Percentiles rank a stretch among this genome's conserved stretches.
Evolutionary conservation across 2,113 vertebrate genomes (phyloP).

Genomic region (Castor canadensis): DNA sequence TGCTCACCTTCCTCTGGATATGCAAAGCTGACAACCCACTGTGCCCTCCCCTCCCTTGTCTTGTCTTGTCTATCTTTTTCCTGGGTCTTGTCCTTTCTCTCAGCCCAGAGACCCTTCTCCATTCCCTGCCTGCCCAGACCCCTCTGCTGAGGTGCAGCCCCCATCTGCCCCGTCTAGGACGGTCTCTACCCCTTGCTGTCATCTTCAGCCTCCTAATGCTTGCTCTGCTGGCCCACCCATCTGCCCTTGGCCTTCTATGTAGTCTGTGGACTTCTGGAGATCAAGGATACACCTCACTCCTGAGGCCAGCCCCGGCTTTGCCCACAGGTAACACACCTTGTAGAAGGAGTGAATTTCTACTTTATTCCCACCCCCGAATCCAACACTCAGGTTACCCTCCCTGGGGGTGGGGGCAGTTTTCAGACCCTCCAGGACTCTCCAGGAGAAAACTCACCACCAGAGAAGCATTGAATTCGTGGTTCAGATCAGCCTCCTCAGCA

Average conservation of each 20-base stretch:
- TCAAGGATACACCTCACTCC: background rate
- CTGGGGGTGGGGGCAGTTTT: too few species aligned
- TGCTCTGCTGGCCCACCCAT: rapidly evolving
- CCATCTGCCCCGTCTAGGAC: rapidly evolving
- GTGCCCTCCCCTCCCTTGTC: background rate
- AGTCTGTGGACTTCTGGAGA: background rate
- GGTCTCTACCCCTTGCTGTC: background rate
- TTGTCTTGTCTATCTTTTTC: background rate
- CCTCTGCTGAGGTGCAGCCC: background rate
- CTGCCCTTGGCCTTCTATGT: background rate
- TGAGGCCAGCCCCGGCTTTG: background rate
- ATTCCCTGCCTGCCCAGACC: background rate
- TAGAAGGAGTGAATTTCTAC: background rate
- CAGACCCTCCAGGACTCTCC: too few species aligned
- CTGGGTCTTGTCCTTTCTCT: background rate
- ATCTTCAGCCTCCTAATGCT: background rate
- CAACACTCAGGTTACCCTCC: background rate
- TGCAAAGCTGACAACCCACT: background rate
- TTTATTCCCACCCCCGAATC: rapidly evolving
- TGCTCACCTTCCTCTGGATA: background rate
- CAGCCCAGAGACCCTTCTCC: too few species aligned
- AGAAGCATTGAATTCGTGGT: constrained; percentile 93
- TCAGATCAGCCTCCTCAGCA: constrained; percentile 94
- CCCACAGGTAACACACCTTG: background rate
- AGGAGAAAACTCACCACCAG: constrained; percentile 86